Evolutionary conservation across 2,888 invertebrate species (phyloP), one percentile per base, ranked within the genome.

Genomic region (Hypena proboscidalis): DNA sequence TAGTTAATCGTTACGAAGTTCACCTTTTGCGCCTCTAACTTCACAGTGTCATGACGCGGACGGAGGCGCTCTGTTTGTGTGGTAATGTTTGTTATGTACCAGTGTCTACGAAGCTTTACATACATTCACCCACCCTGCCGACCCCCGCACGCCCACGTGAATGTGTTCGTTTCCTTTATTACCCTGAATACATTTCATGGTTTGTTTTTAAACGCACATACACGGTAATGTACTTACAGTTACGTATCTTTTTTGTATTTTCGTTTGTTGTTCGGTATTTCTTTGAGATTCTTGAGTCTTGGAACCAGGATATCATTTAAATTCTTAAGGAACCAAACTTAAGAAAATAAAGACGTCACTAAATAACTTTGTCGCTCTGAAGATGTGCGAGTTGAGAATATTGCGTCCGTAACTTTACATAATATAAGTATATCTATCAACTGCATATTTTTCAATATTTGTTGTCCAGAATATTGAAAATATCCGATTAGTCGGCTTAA

Each of bases 61-160:
- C 25, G 43, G 44, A 50, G 50, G 46, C 30, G 30, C 67, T 41
- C 38, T 83, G 83, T 84, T 83, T 84, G 80, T 80, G 79, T 70
- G 77, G 73, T 74, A 68, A 71, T 80, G 77, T 83, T 80, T 81
- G 65, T 67, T 64, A 64, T 79, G 75, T 78, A 74, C 67, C 58
- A 51, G 48, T 53, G 56, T 73, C 63, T 72, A 62, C 63, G 58
- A 61, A 62, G 58, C 64, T 70, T 70, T 73, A 72, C 76, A 75
- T 67, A 67, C 70, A 69, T 53, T 59, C 59, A 45, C 52, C 7
- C 5, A 7, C 21, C 38, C 23, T 27, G 4, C 20, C 11, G 23
- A 10, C 25, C n/a, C 31, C 25, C 39, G n/a, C 23, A 38, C 39
- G 17, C 34, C 50, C 48, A 22, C 37, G 44, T 46, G 44, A 59